phyloP scores from a whole-genome alignment of 2,797 vertebrate species.

The Pseudomugil tenellus region DNA sequence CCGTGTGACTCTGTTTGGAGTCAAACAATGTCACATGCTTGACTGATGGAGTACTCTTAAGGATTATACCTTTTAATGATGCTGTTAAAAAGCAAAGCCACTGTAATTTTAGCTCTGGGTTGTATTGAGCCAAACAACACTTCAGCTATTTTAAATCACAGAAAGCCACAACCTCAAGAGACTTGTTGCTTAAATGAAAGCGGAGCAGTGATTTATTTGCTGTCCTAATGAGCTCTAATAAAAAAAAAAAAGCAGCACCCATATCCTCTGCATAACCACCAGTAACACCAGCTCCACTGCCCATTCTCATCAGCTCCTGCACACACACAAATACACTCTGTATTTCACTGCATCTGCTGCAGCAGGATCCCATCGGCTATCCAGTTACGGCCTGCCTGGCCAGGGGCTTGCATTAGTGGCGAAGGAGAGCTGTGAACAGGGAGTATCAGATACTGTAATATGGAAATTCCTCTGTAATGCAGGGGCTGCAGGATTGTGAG shows the following conservation, averaged over 20 bases:
- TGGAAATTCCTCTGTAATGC: conserved; percentile 90
- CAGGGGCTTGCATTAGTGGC: conserved; percentile 82
- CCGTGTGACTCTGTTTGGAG: neutral
- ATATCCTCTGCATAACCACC: conserved; percentile 73
- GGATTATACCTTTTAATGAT: conserved; percentile 23
- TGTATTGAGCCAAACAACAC: conserved; percentile 18
- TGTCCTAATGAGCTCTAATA: conserved; percentile 89
- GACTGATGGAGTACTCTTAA: conserved; percentile 5
- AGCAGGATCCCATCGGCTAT: conserved; percentile 85
- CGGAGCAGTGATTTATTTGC: conserved; percentile 78
- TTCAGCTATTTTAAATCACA: conserved; percentile 53
- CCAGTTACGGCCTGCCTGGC: conserved; percentile 86
- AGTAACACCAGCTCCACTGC: conserved; percentile 38
- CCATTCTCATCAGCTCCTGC: conserved; percentile 13
- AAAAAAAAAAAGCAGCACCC: conserved; percentile 80
- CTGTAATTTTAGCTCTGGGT: conserved; percentile 30
- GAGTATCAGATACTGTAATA: conserved; percentile 90
- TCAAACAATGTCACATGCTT: neutral
- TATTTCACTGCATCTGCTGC: conserved; percentile 83
- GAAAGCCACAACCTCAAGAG: conserved; percentile 57
- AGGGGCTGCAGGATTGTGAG: conserved; percentile 82
- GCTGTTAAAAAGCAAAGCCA: conserved; percentile 29
- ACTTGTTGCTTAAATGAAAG: conserved; percentile 82
- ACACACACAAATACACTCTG: conserved; percentile 16
- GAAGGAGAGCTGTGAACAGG: conserved; percentile 81